Evolutionary conservation across 92 coral and sea anemone species (phyloP).

Genomic region (Pocillopora meandrina): DNA sequence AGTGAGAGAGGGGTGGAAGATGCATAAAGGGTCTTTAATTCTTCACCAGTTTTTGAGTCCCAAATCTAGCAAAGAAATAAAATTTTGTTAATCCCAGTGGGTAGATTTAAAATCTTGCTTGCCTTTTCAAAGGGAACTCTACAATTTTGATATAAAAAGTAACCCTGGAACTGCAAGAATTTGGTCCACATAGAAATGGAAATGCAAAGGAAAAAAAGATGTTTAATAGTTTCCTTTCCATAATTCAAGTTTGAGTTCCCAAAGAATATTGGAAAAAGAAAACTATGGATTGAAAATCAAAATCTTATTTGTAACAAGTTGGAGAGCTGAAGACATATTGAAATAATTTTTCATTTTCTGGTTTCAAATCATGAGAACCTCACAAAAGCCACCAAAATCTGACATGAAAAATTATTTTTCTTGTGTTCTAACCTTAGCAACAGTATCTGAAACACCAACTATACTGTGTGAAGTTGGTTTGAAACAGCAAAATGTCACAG

Average conservation of each 20-base stretch:
- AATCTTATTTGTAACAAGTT: not conserved
- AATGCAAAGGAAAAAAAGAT: no score
- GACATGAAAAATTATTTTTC: not conserved
- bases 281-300: no score
- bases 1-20: slow-evolving; percentile 75
- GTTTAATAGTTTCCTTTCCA: no score
- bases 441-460: slow-evolving; percentile 74
- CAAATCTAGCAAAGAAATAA: slow-evolving; percentile 18
- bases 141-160: no score
- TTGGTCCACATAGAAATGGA: no score
- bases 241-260: no score
- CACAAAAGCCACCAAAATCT: not conserved
- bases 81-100: not conserved
- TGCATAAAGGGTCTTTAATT: slow-evolving; percentile 61
- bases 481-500: slow-evolving; percentile 86
- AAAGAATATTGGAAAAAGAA: no score
- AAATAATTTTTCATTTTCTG: no score
- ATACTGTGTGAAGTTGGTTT: slow-evolving; percentile 61
- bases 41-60: slow-evolving; percentile 74
- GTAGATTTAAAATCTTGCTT: not conserved
- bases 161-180: no score
- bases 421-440: slow-evolving; percentile 57
- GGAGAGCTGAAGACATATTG: no score
- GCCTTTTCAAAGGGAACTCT: not conserved
- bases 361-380: not conserved